Base-by-base conservation (phyloP, 2,888 invertebrate species). In the Leucoma salicis region DNA sequence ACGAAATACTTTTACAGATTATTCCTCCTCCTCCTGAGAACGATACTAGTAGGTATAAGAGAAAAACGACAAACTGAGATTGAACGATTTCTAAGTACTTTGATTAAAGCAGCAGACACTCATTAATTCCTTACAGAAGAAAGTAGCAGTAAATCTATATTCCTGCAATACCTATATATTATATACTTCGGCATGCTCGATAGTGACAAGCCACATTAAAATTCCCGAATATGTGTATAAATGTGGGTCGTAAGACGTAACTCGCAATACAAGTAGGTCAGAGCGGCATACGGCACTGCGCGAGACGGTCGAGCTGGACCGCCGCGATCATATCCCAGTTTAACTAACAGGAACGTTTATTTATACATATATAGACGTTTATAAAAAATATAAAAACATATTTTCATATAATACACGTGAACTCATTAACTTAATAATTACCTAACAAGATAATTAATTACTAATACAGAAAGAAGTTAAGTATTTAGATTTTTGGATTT, bases 241-340 rank as follows among this genome's bases (percentile, higher is more conserved):
- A 78, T 78, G 67, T 75, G 71, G 77, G 73, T 73, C 75, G 76
- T 66, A 70, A 66, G 73, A 73, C 75, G 76, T 66, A 70, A 66
- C 67, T 73, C 74, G 75, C 64, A 70, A 66, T 67, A 65, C 76
- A 81, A 79, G 77, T 80, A 78, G 81, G 80, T 80, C 81, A 79
- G 66, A 50, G 62, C 62, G 59, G 50, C 53, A 54, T 18, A 18
- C 47, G 42, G 52, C 47, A 53, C 39, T 49, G 50, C 38, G 39
- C 46, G 55, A 46, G 53, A 55, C 50, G 50, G 39, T 50, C 44
- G 48, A 55, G 35, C 46, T 50, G 36, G 31, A 40, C 45, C 48
- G 29, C 34, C 55, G 53, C 55, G 46, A 43, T 32, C 52, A 36
- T 36, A 14, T 49, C 31, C 38, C 46, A 31, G 41, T 51, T 21